Evolutionary conservation across 2,113 vertebrate genomes (phyloP).

Genomic region (Platysteira castanea): DNA sequence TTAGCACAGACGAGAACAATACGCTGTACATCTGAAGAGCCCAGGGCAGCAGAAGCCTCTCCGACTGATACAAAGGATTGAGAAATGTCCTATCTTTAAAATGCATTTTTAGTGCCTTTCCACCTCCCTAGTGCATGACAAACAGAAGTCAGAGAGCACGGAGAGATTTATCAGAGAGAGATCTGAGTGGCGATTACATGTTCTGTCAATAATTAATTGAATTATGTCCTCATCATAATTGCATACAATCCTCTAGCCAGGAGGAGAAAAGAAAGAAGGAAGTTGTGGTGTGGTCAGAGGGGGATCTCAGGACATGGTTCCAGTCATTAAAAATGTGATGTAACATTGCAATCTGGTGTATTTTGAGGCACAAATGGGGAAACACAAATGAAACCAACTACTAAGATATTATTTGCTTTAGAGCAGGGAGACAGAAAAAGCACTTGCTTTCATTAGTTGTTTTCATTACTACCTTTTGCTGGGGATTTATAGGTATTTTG

Average conservation of each 20-base stretch:
- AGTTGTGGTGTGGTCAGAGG: constrained; percentile 26
- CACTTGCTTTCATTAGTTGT: neutral
- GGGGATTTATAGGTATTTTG: neutral
- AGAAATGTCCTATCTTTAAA: constrained; percentile 40
- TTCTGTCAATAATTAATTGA: constrained; percentile 48
- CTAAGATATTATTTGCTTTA: neutral
- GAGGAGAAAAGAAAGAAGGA: constrained; percentile 22
- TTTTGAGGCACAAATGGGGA: constrained; percentile 42
- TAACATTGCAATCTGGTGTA: constrained; percentile 42
- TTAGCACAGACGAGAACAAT: constrained; percentile 13
- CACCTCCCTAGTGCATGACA: neutral
- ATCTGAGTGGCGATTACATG: neutral
- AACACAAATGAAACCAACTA: neutral
- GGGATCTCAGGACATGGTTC: constrained; percentile 55
- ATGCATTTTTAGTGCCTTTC: neutral
- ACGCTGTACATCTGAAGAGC: neutral
- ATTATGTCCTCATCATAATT: constrained; percentile 40
- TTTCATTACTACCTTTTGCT: neutral
- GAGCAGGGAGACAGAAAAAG: neutral
- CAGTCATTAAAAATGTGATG: constrained; percentile 47
- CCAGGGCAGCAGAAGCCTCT: neutral
- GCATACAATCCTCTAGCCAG: neutral
- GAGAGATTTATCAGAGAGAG: constrained; percentile 8
- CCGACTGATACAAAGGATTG: neutral
- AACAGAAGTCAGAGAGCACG: constrained; percentile 7